Percentiles rank a stretch among this genome's conserved stretches.
Evolutionary conservation across 53 echinoderm and acorn worm species (phyloP).

Genomic region (Hippasteria phrygiana): DNA sequence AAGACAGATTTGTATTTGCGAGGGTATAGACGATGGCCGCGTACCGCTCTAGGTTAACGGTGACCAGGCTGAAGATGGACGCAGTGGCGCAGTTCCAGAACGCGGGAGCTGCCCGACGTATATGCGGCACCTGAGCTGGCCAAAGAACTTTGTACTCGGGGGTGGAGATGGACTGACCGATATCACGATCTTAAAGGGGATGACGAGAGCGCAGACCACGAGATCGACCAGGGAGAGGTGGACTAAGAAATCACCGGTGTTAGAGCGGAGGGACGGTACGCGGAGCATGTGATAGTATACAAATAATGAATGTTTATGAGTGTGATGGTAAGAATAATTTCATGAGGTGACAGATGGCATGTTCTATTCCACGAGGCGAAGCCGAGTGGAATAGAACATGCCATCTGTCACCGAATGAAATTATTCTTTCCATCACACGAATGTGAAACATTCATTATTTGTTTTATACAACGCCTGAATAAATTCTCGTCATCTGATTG

Average conservation of each 20-base stretch:
- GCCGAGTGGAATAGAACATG: too few relatives aligned
- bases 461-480: too few relatives aligned
- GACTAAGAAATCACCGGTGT: conserved; percentile 86
- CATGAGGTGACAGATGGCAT: too few relatives aligned
- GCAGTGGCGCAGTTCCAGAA: conserved; percentile 56
- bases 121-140: conserved; percentile 54
- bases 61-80: conserved; percentile 49
- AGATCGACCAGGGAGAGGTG: conserved; percentile 85
- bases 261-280: conserved; percentile 66
- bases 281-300: too few relatives aligned
- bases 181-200: conserved; percentile 85
- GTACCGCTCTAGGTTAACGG: conserved; percentile 61
- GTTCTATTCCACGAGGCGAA: too few relatives aligned
- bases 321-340: too few relatives aligned
- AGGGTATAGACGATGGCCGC: conserved; percentile 83
- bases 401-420: too few relatives aligned
- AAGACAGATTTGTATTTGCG: too few relatives aligned
- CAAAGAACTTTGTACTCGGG: conserved; percentile 28
- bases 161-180: not conserved
- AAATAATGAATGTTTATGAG: too few relatives aligned
- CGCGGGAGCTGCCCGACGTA: conserved; percentile 54
- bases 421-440: too few relatives aligned
- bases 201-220: conserved; percentile 74
- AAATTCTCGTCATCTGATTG: too few relatives aligned
- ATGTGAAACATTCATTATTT: too few relatives aligned